Evolutionary conservation across 2,888 invertebrate species (phyloP), one percentile per base, ranked within the genome.

Genomic region (Zelleria hepariella): DNA sequence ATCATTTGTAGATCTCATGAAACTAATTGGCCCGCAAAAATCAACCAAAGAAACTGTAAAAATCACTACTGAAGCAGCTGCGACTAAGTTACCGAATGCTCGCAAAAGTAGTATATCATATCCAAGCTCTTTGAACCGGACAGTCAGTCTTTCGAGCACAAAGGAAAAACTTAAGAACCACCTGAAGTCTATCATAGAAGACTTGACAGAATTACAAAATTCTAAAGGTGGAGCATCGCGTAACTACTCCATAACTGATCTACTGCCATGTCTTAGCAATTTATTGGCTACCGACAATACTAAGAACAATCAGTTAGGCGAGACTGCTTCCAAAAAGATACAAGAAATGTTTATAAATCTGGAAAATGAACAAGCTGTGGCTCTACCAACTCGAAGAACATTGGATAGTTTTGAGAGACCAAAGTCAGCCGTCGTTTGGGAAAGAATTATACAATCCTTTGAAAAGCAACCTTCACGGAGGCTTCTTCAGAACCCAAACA

Each of bases 251-350:
- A 68, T 86, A 54, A 68, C 71, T 3, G 77, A 84, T 59, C 77
- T 74, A 0, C 63, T 88, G 18, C 87, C 87, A 20, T 87, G 87
- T 62, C 74, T 87, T 62, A 79, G 77, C 62, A 81, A 82, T 59
- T 66, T 84, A 47, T 64, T 87, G 18, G 77, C 75, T 58, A 59
- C 62, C 8, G 69, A 68, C 10, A 66, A 65, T 55, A 62, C 2
- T 60, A 32, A 60, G 54, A 27, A 15, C 26, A 42, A 62, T 66
- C 23, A 65, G 64, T 21, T 60, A 27, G 5, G 62, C 62, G 15
- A 61, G 61, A 15, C 2, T 2, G 52, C 53, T 20, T 59, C 59
- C 55, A 48, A 56, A 27, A 23, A 8, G 61, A 68, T 24, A 21
- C 68, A 24, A 65, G 71, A 5, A 82, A 74, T 68, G 65, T 85